Evolutionary conservation across 2,888 invertebrate species (phyloP).

Genomic region (Morpho deidamia): DNA sequence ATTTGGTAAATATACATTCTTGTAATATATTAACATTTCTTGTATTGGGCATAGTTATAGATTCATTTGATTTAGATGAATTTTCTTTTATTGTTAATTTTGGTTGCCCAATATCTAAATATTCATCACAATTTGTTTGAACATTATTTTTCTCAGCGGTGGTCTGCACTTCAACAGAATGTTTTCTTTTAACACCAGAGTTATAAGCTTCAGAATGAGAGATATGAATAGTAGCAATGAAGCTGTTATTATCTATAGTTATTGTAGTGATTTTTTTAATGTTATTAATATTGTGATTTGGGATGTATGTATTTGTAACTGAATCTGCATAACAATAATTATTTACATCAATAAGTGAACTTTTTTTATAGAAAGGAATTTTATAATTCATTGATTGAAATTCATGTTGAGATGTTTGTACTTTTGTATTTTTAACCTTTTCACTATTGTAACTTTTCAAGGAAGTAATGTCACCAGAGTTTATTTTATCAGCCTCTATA

Average conservation of each 20-base stretch:
- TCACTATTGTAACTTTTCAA: too few relatives aligned
- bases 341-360: slow-evolving; percentile 41
- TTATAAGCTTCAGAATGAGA: slow-evolving; percentile 27
- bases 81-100: background rate
- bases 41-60: too few relatives aligned
- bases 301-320: slow-evolving; percentile 8
- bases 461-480: background rate
- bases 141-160: slow-evolving; percentile 20
- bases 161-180: slow-evolving; percentile 44
- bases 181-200: slow-evolving; percentile 22
- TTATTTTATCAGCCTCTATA: slow-evolving; percentile 39
- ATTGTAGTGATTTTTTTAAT: slow-evolving; percentile 18
- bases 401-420: too few relatives aligned
- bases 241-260: slow-evolving; percentile 20
- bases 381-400: slow-evolving; percentile 14
- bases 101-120: background rate
- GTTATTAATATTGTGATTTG: background rate
- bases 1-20: background rate
- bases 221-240: slow-evolving; percentile 36
- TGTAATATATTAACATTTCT: too few relatives aligned
- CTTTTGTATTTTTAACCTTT: too few relatives aligned
- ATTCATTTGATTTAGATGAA: too few relatives aligned
- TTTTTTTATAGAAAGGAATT: slow-evolving; percentile 53
- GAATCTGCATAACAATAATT: slow-evolving; percentile 34
- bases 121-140: background rate